Base-by-base conservation (phyloP, 1,140 invertebrate genomes). In the Halesus radiatus region DNA sequence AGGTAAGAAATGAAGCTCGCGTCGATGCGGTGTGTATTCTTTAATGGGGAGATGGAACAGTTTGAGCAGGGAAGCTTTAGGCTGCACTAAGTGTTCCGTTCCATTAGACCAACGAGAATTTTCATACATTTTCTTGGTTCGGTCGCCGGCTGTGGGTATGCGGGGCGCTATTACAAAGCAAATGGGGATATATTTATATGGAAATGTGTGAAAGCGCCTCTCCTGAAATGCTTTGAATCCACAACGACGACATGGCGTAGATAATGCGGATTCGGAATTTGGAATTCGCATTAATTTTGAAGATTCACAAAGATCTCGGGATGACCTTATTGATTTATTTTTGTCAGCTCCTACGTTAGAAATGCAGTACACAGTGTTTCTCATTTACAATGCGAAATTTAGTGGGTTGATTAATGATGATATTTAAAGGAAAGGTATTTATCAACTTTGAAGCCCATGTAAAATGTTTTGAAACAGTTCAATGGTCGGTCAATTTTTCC, bases 101-200 rank as follows among this genome's bases (percentile, higher is more conserved):
- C 82, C 82, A 83, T 83, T 83, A 83, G 79, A 83, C 76, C 60
- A 72, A 79, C 81, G 79, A 80, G 82, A 83, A 81, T 83, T 83
- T 83, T 83, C 82, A 83, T 83, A 83, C 79, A 83, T 80, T 79
- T 83, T 79, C 79, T 76, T 72, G 62, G 82, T 62, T 53, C 50
- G 20, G 60, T 72, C 62, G 64, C 50, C 68, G 26, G 18, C 68
- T 32, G 58, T 50, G 80, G 58, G 81, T 83, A 76, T 80, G 78
- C 64, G 78, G 20, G 5, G 68, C 29, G 73, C 81, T 76, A 80
- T 80, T 83, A 80, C 70, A 52, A 50, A 52, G 73, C 2, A 53
- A 78, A 80, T 74, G 64, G 78, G 74, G 79, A 83, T 80, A 78
- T 83, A 80, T 83, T 76, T 83, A 74, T 78, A 80, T 80, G 78